phyloP scores from a whole-genome alignment of 2,113 vertebrate genomes.

The Narcine bancroftii region DNA sequence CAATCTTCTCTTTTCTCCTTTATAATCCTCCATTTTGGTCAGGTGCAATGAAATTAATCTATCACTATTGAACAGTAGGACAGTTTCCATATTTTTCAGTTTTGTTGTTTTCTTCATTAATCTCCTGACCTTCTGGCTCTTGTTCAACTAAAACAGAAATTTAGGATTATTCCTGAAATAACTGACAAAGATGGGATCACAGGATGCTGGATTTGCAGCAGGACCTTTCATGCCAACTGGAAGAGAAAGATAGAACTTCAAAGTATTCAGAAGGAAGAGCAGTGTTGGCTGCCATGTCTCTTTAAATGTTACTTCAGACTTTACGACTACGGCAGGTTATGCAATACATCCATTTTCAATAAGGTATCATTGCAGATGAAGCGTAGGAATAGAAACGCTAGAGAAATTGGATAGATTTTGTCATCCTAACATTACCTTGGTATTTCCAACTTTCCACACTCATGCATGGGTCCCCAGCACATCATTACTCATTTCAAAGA shows the following conservation, averaged over 20 bases:
- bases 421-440: neutral
- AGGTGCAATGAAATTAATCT: too few species aligned
- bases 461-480: neutral
- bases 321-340: neutral
- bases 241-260: neutral
- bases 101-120: too few species aligned
- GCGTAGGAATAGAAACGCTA: neutral
- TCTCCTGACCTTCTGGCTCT: neutral
- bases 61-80: too few species aligned
- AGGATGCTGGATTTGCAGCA: neutral
- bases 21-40: too few species aligned
- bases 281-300: neutral
- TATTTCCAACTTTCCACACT: neutral
- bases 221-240: neutral
- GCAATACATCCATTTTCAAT: neutral
- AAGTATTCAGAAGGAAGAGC: neutral
- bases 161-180: neutral
- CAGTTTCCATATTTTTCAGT: too few species aligned
- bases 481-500: neutral
- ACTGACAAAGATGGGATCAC: neutral
- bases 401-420: neutral
- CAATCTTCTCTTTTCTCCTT: too few species aligned
- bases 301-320: neutral
- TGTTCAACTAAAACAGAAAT: neutral
- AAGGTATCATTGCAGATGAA: neutral